Conservation (phyloP, 2,113 vertebrate genomes). For the Mola mola region DNA sequence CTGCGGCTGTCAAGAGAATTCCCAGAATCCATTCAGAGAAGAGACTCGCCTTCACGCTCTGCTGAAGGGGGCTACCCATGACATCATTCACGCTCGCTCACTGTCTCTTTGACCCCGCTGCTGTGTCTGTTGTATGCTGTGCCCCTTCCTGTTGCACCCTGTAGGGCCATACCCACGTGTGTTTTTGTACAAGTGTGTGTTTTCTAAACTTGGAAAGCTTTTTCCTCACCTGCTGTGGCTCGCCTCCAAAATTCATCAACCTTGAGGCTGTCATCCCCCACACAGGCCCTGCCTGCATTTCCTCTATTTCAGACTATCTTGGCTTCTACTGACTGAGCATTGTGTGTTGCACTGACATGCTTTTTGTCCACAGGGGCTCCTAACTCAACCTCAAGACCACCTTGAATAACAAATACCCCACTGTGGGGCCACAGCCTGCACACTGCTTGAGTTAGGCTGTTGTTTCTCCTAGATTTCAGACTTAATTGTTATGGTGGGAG, state of each 20-base stretch:
- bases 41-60: constrained; percentile 24
- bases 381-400: constrained; percentile 67
- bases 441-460: constrained; percentile 52
- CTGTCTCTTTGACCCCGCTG: constrained; percentile 49
- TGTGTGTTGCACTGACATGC: constrained; percentile 66
- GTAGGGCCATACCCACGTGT: background rate
- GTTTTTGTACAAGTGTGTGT: constrained; percentile 10
- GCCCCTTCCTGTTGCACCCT: constrained; percentile 39
- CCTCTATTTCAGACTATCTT: constrained; percentile 50
- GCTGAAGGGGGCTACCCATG: constrained; percentile 46
- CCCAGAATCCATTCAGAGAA: constrained; percentile 47
- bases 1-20: constrained; percentile 26
- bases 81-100: constrained; percentile 54
- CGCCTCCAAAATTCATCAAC: constrained; percentile 42
- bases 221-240: constrained; percentile 63
- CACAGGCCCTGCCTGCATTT: constrained; percentile 46
- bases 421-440: constrained; percentile 53
- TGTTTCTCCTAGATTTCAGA: constrained; percentile 28
- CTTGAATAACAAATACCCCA: constrained; percentile 64
- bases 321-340: constrained; percentile 56
- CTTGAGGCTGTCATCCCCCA: constrained; percentile 32
- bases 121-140: constrained; percentile 34
- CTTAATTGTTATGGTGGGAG: constrained; percentile 30
- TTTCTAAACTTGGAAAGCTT: constrained; percentile 10
- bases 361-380: constrained; percentile 70